Evolutionary conservation across 2,888 invertebrate genomes (phyloP), one percentile per base, ranked within the genome.

Genomic region (Phortica magna): DNA sequence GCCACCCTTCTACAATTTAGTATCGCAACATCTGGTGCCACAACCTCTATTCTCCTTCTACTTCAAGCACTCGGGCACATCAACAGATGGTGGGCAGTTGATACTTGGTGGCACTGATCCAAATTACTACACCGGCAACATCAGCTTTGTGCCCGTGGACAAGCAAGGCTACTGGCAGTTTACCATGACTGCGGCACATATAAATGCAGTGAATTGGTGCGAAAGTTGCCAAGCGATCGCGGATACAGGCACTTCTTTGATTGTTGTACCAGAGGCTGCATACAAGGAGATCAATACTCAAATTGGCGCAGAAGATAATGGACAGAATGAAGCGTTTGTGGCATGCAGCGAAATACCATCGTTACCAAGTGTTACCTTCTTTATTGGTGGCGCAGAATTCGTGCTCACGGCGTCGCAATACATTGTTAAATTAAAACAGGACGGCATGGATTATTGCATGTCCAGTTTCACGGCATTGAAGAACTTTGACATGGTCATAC

Each of bases 101-200:
- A 95, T 97, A 88, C 94, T 97, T 82, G 99, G 99, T 84, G 99
- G 98, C 43, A 96, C 96, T 41, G 99, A 99, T 93, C 95, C 96
- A 0, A 93, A 94, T 77, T 95, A 98, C 91, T 99, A 97, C 93
- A 93, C 92, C 75, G 98, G 90, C 10, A 76, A 76, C 10, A 78
- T 89, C 10, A 89, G 87, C 64, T 98, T 98, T 92, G 93, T 97
- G 80, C 94, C 96, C 7, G 96, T 99, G 0, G 94, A 95, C 82
- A 93, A 94, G 81, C 93, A 96, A 93, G 96, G 96, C 77, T 99
- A 99, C 92, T 99, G 99, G 99, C 98, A 99, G 93, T 98, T 99
- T 93, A 93, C 93, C 88, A 95, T 99, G 96, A 96, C 97, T 90
- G 92, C 92, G 43, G 91, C 95, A 14, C 73, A 82, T 72, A 90